Evolutionary conservation across 2,113 vertebrate species (phyloP), one percentile per base, ranked within the genome.

Genomic region (Scomber scombrus): DNA sequence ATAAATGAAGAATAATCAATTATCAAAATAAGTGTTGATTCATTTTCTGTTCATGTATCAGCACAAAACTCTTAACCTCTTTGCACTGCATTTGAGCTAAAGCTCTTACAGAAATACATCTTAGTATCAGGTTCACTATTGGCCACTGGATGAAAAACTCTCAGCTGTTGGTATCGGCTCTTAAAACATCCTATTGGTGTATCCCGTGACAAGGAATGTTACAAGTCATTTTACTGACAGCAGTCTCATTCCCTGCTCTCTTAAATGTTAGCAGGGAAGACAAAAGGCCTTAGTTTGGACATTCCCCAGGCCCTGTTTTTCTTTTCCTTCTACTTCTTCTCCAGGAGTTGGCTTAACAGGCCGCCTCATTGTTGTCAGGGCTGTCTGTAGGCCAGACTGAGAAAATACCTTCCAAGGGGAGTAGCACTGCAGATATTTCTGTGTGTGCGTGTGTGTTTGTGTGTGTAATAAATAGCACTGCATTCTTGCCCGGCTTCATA

Each of bases 191-290:
- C 56, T 72, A 62, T 86, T 82, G 62, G 63, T 65, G 81, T 75
- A 64, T 90, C 81, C 77, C 47, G 52, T 86, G 73, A 84, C 82
- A 47, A 89, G 74, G 88, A 92, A 93, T 94, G 89, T 91, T 92
- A 89, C 88, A 92, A 94, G 91, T 92, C 83, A 90, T 91, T 93
- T 93, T 91, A 93, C 85, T 92, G 91, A 90, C 86, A 88, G 71
- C 81, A 55, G 84, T 87, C 82, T 90, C 93, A 86, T 89, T 91
- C 81, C 83, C 66, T 19, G 14, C 84, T 89, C 84, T 91, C 75
- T 90, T 83, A 88, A 92, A 86, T 5, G 71, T 87, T 90, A 64
- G 70, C 29, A 3, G 66, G 70, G 72, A 85, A 92, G 89, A 93
- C 91, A 93, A 92, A 93, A 76, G 86, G 81, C 82, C 61, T 90